Base-by-base conservation (phyloP, 2,888 invertebrate species). In the Synergus umbraculus region DNA sequence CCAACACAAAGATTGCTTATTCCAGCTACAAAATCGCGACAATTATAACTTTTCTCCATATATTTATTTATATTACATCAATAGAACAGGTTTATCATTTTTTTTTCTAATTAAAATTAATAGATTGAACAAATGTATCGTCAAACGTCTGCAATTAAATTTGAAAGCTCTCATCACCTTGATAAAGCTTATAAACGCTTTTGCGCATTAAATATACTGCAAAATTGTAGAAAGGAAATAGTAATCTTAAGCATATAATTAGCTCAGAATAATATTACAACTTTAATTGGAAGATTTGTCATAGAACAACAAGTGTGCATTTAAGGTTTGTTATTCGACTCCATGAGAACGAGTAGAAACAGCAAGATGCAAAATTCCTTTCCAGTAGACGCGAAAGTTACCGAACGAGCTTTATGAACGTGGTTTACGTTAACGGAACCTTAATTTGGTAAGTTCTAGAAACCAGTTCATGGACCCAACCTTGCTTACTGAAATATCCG, bases 391-490 rank as follows among this genome's bases (percentile, higher is more conserved):
- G 46, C 49, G 29, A 69, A 69, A 69, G 69, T 69, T 69, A 69
- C 49, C 69, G 46, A 69, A 69, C 49, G 29, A 69, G 69, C 37
- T 69, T 69, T 69, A 69, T 69, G 69, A 49, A 69, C 69, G 69
- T 49, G 69, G 69, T 29, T 69, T 49, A 69, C 69, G 49, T 69
- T 69, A 69, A 69, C 49, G 69, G 69, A 69, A 49, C 69, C 46
- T 69, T 69, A 69, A 69, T 69, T 69, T 69, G 49, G 69, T 69
- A 69, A 69, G 69, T 69, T 69, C 46, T 69, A 69, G 69, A 49
- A 69, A 69, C 69, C 69, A 69, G 69, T 69, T 69, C 29, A n/a
- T 44, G 22, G 22, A 69, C 69, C 37, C 22, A 69, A 29, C 46
- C 49, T 69, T 49, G 49, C 49, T 37, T 46, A 49, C 46, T 69